Base-by-base conservation (phyloP, 1,140 invertebrate genomes). In the Eurosta solidaginis region DNA sequence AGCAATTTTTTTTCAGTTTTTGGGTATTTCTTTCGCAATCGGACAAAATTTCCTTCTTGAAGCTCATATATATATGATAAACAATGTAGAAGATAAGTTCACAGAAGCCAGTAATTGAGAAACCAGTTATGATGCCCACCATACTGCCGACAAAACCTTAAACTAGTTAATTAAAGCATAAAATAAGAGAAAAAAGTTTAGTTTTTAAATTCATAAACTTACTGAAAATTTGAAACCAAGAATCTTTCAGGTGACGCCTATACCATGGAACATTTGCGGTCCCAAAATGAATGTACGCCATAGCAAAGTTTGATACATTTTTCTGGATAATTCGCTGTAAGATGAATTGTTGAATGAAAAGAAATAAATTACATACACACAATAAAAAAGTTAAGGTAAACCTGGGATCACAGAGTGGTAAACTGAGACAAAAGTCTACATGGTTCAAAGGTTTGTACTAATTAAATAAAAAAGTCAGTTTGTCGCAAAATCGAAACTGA, bases 101-200 rank as follows among this genome's bases (percentile, higher is more conserved):
- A 79, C 83, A 84, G 81, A 87, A 83, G 76, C 84, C 85, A 81
- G 85, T 83, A 81, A 87, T 82, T 77, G 85, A 87, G 83, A 87
- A 87, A 63, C 85, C 85, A 7, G 85, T 85, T 77, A 87, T 84
- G 78, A 87, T 84, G 81, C 85, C 82, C 59, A 84, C 87, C 81
- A 87, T 85, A 81, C 82, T 87, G 79, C 85, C 85, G 81, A 87
- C 83, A 77, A 80, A 83, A 83, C 85, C 85, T 87, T 81, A 6
- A 50, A 47, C 44, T 14, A 12, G 82, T 14, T 47, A 47, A 54
- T 14, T 6, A 77, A 52, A 50, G 36, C 12, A 33, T 12, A 78
- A 14, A 29, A 75, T n/a, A 45, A 17, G 1, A 54, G 27, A 33
- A 63, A 12, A 33, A 54, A 44, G 22, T 54, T 40, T 2, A 63